These are phyloP conservation scores for Steinernema carpocapsae DNA, from an alignment of 2,888 invertebrate genomes.

Conservation along the genomic window DNA sequence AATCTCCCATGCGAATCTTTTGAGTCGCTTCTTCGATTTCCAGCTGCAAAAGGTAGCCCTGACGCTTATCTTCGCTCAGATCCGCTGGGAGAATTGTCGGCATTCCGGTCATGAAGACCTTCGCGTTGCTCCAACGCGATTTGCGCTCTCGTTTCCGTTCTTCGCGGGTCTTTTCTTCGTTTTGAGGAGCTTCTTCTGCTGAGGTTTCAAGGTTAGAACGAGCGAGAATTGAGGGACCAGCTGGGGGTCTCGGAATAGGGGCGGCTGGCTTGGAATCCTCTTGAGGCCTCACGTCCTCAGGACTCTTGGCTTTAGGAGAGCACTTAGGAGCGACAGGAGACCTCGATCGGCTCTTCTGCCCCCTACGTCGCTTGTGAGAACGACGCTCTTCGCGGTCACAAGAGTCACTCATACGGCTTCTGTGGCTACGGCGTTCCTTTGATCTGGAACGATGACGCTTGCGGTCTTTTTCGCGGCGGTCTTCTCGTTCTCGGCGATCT, in stretches of 20 bases:
- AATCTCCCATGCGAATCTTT: conserved; percentile 93
- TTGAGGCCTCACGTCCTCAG: no score
- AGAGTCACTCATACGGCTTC: conserved; percentile 8
- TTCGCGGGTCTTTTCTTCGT: not conserved
- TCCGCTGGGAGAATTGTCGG: conserved; percentile 93
- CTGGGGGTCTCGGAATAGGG: conserved; percentile 1
- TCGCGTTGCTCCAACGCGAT: conserved; percentile 71
- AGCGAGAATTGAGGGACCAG: not conserved
- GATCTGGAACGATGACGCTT: conserved; percentile 36
- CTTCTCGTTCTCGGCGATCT: conserved; percentile 25
- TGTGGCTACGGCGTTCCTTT: conserved; percentile 30
- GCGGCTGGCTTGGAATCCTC: conserved; percentile 33
- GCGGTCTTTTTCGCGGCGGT: conserved; percentile 46
- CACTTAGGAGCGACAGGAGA: not conserved
- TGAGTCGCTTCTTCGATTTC: conserved; percentile 99
- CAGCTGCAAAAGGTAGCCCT: conserved; percentile 94
- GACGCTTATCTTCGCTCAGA: conserved; percentile 90
- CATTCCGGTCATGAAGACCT: conserved; percentile 98
- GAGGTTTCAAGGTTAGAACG: not conserved
- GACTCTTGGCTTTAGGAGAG: no score
- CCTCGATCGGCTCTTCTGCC: not conserved
- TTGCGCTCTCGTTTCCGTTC: conserved; percentile 39
- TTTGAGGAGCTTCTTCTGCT: not conserved
- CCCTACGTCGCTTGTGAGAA: conserved; percentile 11
- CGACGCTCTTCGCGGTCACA: not conserved